Conservation (phyloP, 2,888 invertebrate genomes). For the Eulithis prunata region DNA sequence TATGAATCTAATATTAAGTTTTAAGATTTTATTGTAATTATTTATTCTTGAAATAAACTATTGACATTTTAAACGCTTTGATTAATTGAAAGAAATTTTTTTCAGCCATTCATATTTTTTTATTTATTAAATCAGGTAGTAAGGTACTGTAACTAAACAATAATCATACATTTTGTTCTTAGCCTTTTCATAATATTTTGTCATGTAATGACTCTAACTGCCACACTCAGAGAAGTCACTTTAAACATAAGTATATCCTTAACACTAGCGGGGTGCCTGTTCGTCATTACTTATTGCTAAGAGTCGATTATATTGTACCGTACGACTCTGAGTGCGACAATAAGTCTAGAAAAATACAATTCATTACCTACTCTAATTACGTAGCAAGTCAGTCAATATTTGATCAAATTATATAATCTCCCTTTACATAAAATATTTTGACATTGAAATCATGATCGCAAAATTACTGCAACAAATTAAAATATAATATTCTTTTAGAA, state of each 20-base stretch:
- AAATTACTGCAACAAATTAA: no score
- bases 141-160: not conserved
- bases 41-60: conserved; percentile 65
- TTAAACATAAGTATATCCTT: no score
- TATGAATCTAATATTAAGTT: conserved; percentile 71
- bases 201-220: not conserved
- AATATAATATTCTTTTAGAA: no score
- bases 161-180: conserved; percentile 12
- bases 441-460: no score
- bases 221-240: no score
- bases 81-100: conserved; percentile 15
- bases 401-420: not conserved
- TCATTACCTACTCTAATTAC: conserved; percentile 1
- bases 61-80: conserved; percentile 23
- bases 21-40: conserved; percentile 67
- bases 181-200: not conserved
- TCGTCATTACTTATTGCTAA: no score
- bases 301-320: no score
- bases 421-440: not conserved
- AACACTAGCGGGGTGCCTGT: no score
- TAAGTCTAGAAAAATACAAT: conserved; percentile 7
- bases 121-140: conserved; percentile 8
- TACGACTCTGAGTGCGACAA: no score
- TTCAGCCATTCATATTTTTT: conserved; percentile 20
- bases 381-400: conserved; percentile 4